Base-by-base conservation (phyloP, 2,888 invertebrate genomes). In the Cephalotes varians region DNA sequence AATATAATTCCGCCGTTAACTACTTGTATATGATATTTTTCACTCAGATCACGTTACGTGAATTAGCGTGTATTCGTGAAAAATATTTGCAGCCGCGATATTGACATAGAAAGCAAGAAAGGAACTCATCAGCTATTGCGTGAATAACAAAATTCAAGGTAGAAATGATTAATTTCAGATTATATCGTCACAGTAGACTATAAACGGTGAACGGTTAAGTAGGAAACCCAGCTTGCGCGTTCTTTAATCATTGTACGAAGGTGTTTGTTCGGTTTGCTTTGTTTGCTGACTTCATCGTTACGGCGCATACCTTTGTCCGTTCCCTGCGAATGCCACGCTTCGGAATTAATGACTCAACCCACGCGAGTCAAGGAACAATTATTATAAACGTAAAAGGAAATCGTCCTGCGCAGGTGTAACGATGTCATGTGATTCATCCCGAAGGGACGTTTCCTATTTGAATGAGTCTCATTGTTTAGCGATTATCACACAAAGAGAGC, bases 361-460 rank as follows among this genome's bases (percentile, higher is more conserved):
- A 82, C 89, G 82, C 89, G 82, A 85, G 72, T 73, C 82, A 73
- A 65, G 73, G 60, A 85, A 88, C 84, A 85, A 89, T 89, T 89
- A 88, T 81, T 86, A 79, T 72, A 85, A 90, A 85, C 90, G 86
- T 85, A 90, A 85, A 89, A 88, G 88, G 88, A 86, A 89, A 80
- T 25, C 79, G 81, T 88, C 76, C 51, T 67, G 88, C 77, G 88
- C 88, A 88, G 90, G 88, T 88, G 88, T 83, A 88, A 72, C 79
- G 80, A 21, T 54, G 69, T 77, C 67, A 79, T 62, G 83, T 90
- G 88, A 88, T 72, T 90, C 88, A 64, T 71, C 51, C 25, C 65
- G 73, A 83, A 65, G 77, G 69, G 74, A 31, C 18, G 83, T 69
- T n/a, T 82, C 56, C 81, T 72, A 7, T 56, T 25, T 44, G 44